Percentiles rank a stretch among this genome's conserved stretches.
These are phyloP conservation scores for Mechanitis messenoides DNA, from an alignment of 2,888 invertebrate species.

Conservation along the genomic window DNA sequence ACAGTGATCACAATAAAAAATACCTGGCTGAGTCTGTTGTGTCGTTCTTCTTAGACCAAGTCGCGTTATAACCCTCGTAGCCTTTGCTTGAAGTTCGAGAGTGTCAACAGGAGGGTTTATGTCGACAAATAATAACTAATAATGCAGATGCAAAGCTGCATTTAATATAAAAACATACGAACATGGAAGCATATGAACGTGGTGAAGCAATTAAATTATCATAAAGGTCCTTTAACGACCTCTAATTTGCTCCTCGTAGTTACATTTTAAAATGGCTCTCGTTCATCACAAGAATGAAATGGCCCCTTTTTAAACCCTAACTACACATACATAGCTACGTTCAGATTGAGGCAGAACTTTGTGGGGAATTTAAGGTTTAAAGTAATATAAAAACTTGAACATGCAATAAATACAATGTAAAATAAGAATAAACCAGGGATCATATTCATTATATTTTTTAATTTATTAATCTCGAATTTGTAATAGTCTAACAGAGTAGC, in stretches of 20 bases:
- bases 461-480: too few species aligned
- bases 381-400: neutral
- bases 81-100: too few species aligned
- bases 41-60: too few species aligned
- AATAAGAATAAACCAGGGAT: too few species aligned
- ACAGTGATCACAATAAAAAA: too few species aligned
- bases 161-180: constrained; percentile 16
- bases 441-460: neutral
- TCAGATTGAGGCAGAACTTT: constrained; percentile 11
- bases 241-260: constrained; percentile 21
- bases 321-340: neutral
- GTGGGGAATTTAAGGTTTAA: neutral
- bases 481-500: neutral
- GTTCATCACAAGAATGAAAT: constrained; percentile 18
- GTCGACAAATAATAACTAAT: too few species aligned
- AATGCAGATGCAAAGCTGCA: too few species aligned
- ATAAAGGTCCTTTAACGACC: constrained; percentile 27
- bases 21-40: too few species aligned
- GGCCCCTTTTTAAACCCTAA: constrained; percentile 17
- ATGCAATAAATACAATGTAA: too few species aligned
- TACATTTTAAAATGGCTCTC: constrained; percentile 14
- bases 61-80: too few species aligned
- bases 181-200: constrained; percentile 18
- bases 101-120: too few species aligned
- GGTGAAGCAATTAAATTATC: constrained; percentile 26